Evolutionary conservation across 2,797 vertebrate genomes (phyloP), one percentile per base, ranked within the genome.

Genomic region (Arvicola amphibius): DNA sequence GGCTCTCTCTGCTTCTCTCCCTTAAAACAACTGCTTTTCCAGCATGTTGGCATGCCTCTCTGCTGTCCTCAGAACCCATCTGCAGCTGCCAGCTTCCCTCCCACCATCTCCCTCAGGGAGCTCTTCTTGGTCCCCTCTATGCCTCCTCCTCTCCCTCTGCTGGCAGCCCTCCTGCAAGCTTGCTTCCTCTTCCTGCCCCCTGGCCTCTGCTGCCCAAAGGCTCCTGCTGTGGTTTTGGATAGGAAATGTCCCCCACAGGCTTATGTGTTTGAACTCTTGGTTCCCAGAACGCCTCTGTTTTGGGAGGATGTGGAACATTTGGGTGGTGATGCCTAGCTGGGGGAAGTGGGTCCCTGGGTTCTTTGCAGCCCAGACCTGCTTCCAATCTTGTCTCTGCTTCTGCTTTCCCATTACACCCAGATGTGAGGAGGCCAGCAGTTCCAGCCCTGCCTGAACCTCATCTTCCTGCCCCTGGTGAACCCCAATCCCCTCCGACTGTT

Each of bases 1-100:
- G 10, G 53, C 71, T 43, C 53, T 89, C 17, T 46, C 53, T 43
- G 17, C 29, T 61, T 46, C 12, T 88, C 40, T 74, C 27, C 53
- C 86, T 88, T 76, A 59, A 74, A 88, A 88, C 59, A 74, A 61
- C 86, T 88, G 86, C 69, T 59, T 61, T 46, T 76, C 71, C 16
- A n/a, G 56, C 12, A 34, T 46, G 71, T 40, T 43, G 25, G 23
- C 56, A 43, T 89, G 71, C 34, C 69, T 43, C 9, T 53, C 53
- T 16, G 32, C 11, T n/a, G 61, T n/a, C 21, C 53, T 76, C 37
- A 40, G 71, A 34, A 32, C 40, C 53, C 73, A 43, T 29, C 40
- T 25, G 19, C 21, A 63, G 73, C 40, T 46, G 27, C 71, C 53
- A 48, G 85, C 34, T 63, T 61, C 53, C 53, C 11, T 61, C 53